A percentile compares a stretch with the other conserved stretches of the same genome.
Evolutionary conservation across 1,140 invertebrate genomes (phyloP).

Genomic region (Drosophila orena): DNA sequence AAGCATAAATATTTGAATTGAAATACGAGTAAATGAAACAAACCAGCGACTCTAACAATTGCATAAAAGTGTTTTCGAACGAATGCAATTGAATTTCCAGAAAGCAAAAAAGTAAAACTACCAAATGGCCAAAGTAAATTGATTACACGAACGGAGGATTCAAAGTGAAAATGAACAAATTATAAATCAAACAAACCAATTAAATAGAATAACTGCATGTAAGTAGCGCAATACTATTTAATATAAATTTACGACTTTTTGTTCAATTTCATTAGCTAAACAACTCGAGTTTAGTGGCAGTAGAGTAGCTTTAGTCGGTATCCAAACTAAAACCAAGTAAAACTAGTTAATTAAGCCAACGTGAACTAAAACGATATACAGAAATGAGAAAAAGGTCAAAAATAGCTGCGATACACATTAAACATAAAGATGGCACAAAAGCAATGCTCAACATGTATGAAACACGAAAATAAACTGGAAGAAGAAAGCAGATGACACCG

Average conservation of each 20-base stretch:
- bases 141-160: slow-evolving; percentile 29
- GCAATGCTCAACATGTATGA: slow-evolving; percentile 26
- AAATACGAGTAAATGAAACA: slow-evolving; percentile 6
- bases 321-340: slow-evolving; percentile 31
- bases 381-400: slow-evolving; percentile 76
- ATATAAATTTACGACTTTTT: slow-evolving; percentile 34
- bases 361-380: slow-evolving; percentile 43
- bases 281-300: slow-evolving; percentile 61
- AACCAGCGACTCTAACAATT: slow-evolving; percentile 9
- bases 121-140: slow-evolving; percentile 67
- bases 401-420: slow-evolving; percentile 83
- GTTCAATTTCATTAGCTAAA: slow-evolving; percentile 46
- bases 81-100: slow-evolving; percentile 47
- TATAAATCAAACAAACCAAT: slow-evolving; percentile 41
- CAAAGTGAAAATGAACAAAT: slow-evolving; percentile 19
- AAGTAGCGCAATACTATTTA: slow-evolving; percentile 69
- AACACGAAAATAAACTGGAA: not conserved
- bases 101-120: slow-evolving; percentile 16
- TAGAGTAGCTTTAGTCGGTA: slow-evolving; percentile 52
- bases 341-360: slow-evolving; percentile 38
- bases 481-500: slow-evolving; percentile 44
- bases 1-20: slow-evolving; percentile 34
- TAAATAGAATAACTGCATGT: slow-evolving; percentile 64
- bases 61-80: slow-evolving; percentile 16
- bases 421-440: slow-evolving; percentile 47